These are phyloP conservation scores for Papilio elwesi DNA, from an alignment of 2,888 invertebrate genomes.

Conservation along the genomic window DNA sequence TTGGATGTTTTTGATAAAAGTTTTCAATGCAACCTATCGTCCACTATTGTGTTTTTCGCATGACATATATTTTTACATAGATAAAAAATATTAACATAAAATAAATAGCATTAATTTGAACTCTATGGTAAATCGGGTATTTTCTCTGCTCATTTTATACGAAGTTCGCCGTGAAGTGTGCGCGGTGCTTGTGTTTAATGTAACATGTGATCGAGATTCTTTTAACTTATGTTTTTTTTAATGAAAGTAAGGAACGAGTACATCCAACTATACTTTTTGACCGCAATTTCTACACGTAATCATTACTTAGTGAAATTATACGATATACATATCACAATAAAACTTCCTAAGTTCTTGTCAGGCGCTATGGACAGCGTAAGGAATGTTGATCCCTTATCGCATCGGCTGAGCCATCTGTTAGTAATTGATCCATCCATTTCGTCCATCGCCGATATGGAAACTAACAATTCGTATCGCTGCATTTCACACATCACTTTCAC, in stretches of 20 bases:
- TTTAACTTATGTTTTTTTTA: slow-evolving; percentile 8
- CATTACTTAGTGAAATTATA: too few relatives aligned
- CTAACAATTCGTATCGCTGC: background rate
- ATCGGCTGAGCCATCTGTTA: too few relatives aligned
- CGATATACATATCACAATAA: too few relatives aligned
- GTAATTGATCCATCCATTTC: too few relatives aligned
- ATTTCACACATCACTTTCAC: slow-evolving; percentile 6
- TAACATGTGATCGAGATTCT: slow-evolving; percentile 12
- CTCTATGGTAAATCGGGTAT: slow-evolving; percentile 7
- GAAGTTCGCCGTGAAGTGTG: slow-evolving; percentile 8
- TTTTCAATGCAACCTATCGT: too few relatives aligned
- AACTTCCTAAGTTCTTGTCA: too few relatives aligned
- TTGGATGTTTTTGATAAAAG: too few relatives aligned
- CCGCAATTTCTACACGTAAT: background rate
- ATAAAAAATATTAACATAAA: background rate
- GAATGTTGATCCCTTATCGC: too few relatives aligned
- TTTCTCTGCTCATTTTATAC: slow-evolving; percentile 22
- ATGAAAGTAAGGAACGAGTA: background rate
- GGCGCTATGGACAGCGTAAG: too few relatives aligned
- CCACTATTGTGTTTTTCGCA: too few relatives aligned
- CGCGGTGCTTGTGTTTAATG: slow-evolving; percentile 23
- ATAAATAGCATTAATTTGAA: background rate
- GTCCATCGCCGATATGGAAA: background rate
- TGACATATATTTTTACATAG: too few relatives aligned
- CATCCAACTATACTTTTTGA: background rate